Base-by-base conservation (phyloP, 2,888 invertebrate species). In the Ligdia adustata region DNA sequence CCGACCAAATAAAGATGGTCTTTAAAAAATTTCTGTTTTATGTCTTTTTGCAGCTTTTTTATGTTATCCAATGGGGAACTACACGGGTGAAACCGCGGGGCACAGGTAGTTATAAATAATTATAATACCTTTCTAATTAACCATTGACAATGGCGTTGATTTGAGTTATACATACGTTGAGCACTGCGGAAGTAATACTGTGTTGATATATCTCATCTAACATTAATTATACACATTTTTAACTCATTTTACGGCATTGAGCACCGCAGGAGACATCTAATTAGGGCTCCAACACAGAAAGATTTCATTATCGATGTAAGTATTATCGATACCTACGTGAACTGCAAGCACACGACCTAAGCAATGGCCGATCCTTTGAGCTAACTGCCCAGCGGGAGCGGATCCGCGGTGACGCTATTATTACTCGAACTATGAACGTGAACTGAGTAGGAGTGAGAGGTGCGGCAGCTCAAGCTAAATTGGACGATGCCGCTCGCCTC, bases 271-370 rank as follows among this genome's bases (percentile, higher is more conserved):
- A 50, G 26, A 65, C 62, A 56, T 76, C 79, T 85, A 84, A 86
- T 86, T 85, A 84, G 76, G 65, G 65, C 66, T 61, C 57, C 50
- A 59, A 57, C 62, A 63, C 59, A 60, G 69, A 66, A 80, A 76
- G 76, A 75, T 81, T 79, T 76, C 83, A 88, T 89, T 85, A 82
- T 76, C 65, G 80, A 86, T 86, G 82, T n/a, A n/a, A n/a, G n/a
- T 83, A 84, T 82, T 84, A 80, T 77, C 58, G 69, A 64, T 75
- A 85, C n/a, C n/a, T n/a, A n/a, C 83, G 80, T 79, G 83, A 75
- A 68, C 75, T 71, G 81, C 79, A 78, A 82, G 77, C 79, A 74
- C 79, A 80, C 74, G 71, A 75, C 70, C 75, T 77, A 81, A 79
- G 78, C 86, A 81, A 83, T 80, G 82, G 80, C 76, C 83, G 75